Base-by-base conservation (phyloP, 2,888 invertebrate genomes). In the Leptogaster cylindrica region DNA sequence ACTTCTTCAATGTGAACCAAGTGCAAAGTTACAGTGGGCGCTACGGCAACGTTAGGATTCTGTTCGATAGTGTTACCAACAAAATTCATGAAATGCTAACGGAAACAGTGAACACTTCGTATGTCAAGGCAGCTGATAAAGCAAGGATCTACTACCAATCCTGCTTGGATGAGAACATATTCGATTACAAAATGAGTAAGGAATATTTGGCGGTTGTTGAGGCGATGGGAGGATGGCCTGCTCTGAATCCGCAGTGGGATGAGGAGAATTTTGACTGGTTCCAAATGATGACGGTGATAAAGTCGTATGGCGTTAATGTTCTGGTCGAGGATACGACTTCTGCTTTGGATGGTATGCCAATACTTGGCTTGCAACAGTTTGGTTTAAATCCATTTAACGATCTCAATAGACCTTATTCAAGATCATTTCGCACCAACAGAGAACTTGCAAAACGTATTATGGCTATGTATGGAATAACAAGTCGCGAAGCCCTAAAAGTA, bases 231-330 rank as follows among this genome's bases (percentile, higher is more conserved):
- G 48, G 48, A 23, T 64, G 63, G 63, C 63, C 63, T 23, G 63
- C 63, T 6, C 10, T 44, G 6, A 16, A 64, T 12, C n/a, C 46
- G 16, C 8, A 64, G 10, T 64, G 63, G 63, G 18, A 63, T 8
- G 20, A 27, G 5, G 33, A 55, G 39, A 39, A 55, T 39, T 48
- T 64, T 20, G 23, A 64, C 27, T 64, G 63, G 63, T 64, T 64
- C 31, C 18, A 64, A 14, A 23, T 46, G 8, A 64, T 64, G 31
- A 48, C 23, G 6, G 12, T 16, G n/a, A 10, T 64, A 2, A 46
- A 64, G 33, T 20, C 18, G 16, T 36, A 55, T 6, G 55, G 36
- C 33, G 20, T 55, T 2, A 12, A 39, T 36, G 18, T 55, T 55
- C 12, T 64, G 12, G 3, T 64, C 8, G 63, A 64, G 27, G 36